A percentile compares a stretch with the other conserved stretches of the same genome.
Conservation (phyloP, 1,140 invertebrate genomes). For the fruit fly (Drosophila melanogaster) region DNA sequence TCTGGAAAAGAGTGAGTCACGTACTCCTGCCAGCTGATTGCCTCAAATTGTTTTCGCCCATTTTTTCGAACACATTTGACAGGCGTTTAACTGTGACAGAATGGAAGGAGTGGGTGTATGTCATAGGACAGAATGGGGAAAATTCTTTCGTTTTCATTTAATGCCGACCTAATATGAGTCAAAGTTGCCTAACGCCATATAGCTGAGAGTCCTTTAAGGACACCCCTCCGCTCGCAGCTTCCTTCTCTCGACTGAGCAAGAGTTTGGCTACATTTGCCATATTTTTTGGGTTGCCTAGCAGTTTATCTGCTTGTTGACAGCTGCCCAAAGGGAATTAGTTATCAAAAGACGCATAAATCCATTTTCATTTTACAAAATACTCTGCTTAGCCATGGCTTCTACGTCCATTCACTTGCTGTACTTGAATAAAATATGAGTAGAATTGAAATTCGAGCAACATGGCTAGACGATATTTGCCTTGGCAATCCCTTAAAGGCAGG, state of each 20-base stretch:
- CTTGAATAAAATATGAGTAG: constrained; percentile 68
- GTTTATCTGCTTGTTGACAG: constrained; percentile 78
- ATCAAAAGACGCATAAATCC: constrained; percentile 82
- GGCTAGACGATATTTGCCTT: not conserved
- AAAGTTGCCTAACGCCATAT: constrained; percentile 27
- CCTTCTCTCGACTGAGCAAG: constrained; percentile 3
- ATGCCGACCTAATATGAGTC: constrained; percentile 59
- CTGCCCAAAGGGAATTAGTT: constrained; percentile 79
- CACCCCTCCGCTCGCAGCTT: not conserved
- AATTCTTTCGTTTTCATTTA: constrained; percentile 46
- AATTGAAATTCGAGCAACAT: constrained; percentile 44
- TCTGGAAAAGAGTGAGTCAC: constrained; percentile 48
- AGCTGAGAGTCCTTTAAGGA: constrained; percentile 30
- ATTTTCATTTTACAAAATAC: constrained; percentile 55
- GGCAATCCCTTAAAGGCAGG: not conserved
- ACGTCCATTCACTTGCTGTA: constrained; percentile 18
- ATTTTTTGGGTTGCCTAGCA: constrained; percentile 60
- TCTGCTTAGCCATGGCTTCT: constrained; percentile 17
- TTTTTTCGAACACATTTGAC: constrained; percentile 71
- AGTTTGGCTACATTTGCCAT: constrained; percentile 21
- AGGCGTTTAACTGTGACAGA: constrained; percentile 57
- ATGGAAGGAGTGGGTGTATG: constrained; percentile 3
- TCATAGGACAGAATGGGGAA: not conserved
- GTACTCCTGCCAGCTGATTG: constrained; percentile 73
- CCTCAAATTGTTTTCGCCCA: constrained; percentile 77